Evolutionary conservation across 2,113 vertebrate genomes (phyloP), one percentile per base, ranked within the genome.

Genomic region (Phalacrocorax carbo): DNA sequence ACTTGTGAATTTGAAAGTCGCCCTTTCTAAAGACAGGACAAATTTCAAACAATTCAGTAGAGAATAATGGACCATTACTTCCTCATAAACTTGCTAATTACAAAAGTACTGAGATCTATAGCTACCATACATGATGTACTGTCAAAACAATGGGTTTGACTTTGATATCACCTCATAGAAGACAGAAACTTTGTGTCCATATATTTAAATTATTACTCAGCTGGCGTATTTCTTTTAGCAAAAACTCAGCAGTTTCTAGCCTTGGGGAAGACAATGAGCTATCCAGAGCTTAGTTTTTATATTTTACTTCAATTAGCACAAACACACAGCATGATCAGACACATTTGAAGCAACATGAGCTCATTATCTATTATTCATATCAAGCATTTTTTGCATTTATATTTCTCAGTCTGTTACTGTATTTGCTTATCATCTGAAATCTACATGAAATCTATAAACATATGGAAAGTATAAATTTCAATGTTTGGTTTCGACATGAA

Each of bases 1-100:
- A 57, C 23, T 70, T 38, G 14, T 52, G 71, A 94, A 83, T n/a
- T 66, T 69, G 1, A 75, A 95, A 96, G 51, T 86, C 30, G 23
- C 92, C 86, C 70, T 94, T 95, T 93, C 58, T 71, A 96, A 94
- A 92, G 76, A 92, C 48, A 94, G 71, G 89, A 77, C 22, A 92
- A 96, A 94, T 87, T 95, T 95, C 57, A 86, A 92, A 82, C 38
- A 71, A 71, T 78, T 83, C 38, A 80, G 20, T 80, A 77, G 94
- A 95, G 82, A 62, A 97, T 95, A 97, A 97, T 93, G 71, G 62
- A 44, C 40, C 62, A 95, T 96, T 97, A 90, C 58, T 84, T 79
- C 57, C 86, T 96, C 89, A 96, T 97, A 97, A 96, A 95, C 78
- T 89, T 97, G 48, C 36, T 96, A 97, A 97, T 97, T 96, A 93